These are phyloP conservation scores for Arrhamphus sclerolepis DNA, from an alignment of 2,797 vertebrate species.

Conservation along the genomic window DNA sequence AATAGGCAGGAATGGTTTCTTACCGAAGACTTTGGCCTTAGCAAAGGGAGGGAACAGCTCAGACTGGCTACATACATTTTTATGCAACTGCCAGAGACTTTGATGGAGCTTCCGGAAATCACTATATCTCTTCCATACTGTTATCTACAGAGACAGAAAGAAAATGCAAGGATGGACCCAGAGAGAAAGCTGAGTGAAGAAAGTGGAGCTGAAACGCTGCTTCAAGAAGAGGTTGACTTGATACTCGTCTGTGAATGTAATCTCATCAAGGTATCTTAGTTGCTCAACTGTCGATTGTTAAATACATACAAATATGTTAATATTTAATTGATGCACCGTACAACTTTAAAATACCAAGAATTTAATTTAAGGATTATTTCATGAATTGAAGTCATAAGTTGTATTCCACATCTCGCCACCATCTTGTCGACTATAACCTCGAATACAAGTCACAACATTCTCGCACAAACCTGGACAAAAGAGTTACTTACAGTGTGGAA, in stretches of 20 bases:
- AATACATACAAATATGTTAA: too few relatives aligned
- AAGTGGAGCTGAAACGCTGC: background rate
- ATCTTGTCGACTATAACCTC: background rate
- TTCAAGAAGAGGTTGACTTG: background rate
- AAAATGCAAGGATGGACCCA: slow-evolving; percentile 5
- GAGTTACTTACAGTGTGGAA: background rate
- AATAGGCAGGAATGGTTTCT: slow-evolving; percentile 54
- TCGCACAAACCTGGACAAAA: slow-evolving; percentile 16
- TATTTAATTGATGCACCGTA: too few relatives aligned
- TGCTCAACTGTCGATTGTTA: background rate
- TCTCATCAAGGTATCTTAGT: background rate
- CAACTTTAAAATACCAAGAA: background rate
- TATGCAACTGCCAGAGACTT: slow-evolving; percentile 96
- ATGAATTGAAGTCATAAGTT: too few relatives aligned
- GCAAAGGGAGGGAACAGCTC: slow-evolving; percentile 98
- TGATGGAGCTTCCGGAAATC: slow-evolving; percentile 97
- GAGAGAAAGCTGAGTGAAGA: background rate
- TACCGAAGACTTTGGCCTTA: slow-evolving; percentile 98
- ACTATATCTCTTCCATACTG: slow-evolving; percentile 97
- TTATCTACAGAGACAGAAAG: slow-evolving; percentile 83
- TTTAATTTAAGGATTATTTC: background rate
- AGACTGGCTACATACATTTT: slow-evolving; percentile 89
- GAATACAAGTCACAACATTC: slow-evolving; percentile 13
- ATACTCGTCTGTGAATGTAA: background rate
- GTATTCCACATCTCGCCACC: too few relatives aligned